These are phyloP conservation scores for Drosophila gunungcola DNA, from an alignment of 1,140 invertebrate genomes.

Conservation along the genomic window DNA sequence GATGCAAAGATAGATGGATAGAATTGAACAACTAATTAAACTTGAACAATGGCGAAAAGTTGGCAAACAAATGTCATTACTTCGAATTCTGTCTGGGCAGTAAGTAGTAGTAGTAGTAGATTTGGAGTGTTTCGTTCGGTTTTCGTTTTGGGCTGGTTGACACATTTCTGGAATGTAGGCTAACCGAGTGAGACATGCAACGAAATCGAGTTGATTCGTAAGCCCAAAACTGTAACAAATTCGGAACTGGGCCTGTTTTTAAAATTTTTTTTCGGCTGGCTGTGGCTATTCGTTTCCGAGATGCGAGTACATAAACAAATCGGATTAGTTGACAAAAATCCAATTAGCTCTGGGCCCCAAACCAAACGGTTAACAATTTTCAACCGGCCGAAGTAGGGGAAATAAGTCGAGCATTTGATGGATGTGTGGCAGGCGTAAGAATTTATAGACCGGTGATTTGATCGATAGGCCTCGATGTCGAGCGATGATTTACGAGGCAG, in stretches of 20 bases:
- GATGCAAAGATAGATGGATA: constrained; percentile 28
- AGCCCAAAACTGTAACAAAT: constrained; percentile 78
- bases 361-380: constrained; percentile 30
- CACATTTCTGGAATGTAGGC: constrained; percentile 69
- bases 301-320: constrained; percentile 72
- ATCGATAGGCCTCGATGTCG: constrained; percentile 58
- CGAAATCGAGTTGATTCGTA: constrained; percentile 64
- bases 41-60: constrained; percentile 74
- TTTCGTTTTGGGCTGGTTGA: constrained; percentile 49
- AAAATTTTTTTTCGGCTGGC: constrained; percentile 1
- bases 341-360: constrained; percentile 65
- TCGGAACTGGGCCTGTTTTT: constrained; percentile 30
- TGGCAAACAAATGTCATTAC: constrained; percentile 77
- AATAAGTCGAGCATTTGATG: constrained; percentile 55
- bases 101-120: constrained; percentile 20
- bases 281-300: constrained; percentile 38
- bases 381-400: constrained; percentile 39
- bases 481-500: constrained; percentile 58
- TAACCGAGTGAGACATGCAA: constrained; percentile 61
- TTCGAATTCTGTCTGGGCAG: constrained; percentile 33
- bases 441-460: constrained; percentile 57
- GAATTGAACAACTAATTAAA: constrained; percentile 77
- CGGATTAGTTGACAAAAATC: constrained; percentile 81
- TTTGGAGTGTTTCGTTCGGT: constrained; percentile 22
- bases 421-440: constrained; percentile 79